These are phyloP conservation scores for Laticauda laticaudata DNA, from an alignment of 2,113 vertebrate species.

Conservation along the genomic window DNA sequence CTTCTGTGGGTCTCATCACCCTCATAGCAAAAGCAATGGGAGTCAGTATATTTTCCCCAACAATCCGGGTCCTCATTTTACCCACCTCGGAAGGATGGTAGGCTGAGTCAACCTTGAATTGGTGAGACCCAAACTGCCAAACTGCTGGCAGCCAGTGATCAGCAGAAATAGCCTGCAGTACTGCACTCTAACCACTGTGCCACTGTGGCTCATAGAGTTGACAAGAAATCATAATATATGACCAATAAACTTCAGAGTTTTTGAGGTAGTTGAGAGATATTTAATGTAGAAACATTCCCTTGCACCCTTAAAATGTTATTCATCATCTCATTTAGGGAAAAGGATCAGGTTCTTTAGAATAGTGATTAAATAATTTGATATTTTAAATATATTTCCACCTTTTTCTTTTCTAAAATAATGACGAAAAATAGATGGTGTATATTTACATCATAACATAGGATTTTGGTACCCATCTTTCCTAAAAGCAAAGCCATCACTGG, in stretches of 20 bases:
- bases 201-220: background rate
- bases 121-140: no score
- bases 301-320: background rate
- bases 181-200: no score
- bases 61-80: no score
- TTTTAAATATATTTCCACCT: background rate
- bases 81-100: no score
- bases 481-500: background rate
- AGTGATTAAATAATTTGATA: background rate
- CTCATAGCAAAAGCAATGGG: background rate
- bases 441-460: background rate
- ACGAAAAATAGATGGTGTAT: background rate
- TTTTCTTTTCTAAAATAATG: background rate
- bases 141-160: no score
- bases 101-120: no score
- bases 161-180: no score
- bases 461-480: background rate
- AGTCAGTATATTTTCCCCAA: no score
- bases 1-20: background rate
- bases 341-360: background rate
- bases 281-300: background rate
- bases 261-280: background rate
- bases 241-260: background rate
- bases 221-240: background rate
- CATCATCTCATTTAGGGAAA: background rate